Evolutionary conservation across 2,797 vertebrate genomes (phyloP).

Genomic region (Xenentodon cancila): DNA sequence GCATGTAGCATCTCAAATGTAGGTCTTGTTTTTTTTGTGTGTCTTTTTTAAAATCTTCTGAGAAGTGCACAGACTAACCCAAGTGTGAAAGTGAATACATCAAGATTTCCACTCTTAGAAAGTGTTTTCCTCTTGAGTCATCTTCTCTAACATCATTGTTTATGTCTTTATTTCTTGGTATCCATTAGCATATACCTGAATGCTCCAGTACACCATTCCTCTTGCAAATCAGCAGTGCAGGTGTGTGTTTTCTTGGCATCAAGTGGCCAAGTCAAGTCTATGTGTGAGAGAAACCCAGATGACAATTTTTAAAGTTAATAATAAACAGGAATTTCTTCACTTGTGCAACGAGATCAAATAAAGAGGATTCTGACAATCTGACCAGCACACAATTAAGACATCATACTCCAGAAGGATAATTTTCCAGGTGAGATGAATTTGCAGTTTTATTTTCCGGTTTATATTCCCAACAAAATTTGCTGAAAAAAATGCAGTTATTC

Average conservation of each 20-base stretch:
- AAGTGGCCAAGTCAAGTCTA: not conserved
- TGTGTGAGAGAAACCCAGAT: not conserved
- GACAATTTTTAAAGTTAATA: not conserved
- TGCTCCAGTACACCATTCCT: not conserved
- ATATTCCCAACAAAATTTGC: not conserved
- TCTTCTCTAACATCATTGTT: too few species aligned
- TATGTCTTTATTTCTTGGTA: too few species aligned
- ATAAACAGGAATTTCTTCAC: not conserved
- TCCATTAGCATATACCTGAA: too few species aligned
- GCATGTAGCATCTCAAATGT: too few species aligned
- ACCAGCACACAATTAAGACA: too few species aligned
- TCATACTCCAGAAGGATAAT: fast-evolving
- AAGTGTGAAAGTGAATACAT: too few species aligned
- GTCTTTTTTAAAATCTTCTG: too few species aligned
- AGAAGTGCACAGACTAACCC: too few species aligned
- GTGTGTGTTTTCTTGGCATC: not conserved
- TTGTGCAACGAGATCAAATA: not conserved
- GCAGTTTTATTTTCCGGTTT: not conserved
- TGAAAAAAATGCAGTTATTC: not conserved
- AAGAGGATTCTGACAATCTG: not conserved
- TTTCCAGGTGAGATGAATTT: constrained; percentile 9
- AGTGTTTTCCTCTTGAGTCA: too few species aligned
- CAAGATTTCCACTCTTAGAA: too few species aligned
- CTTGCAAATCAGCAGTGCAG: not conserved
- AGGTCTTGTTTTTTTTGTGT: too few species aligned